Percentiles rank a stretch among this genome's conserved stretches.
Evolutionary conservation across 2,797 vertebrate genomes (phyloP).

Genomic region (Fundulus diaphanus): DNA sequence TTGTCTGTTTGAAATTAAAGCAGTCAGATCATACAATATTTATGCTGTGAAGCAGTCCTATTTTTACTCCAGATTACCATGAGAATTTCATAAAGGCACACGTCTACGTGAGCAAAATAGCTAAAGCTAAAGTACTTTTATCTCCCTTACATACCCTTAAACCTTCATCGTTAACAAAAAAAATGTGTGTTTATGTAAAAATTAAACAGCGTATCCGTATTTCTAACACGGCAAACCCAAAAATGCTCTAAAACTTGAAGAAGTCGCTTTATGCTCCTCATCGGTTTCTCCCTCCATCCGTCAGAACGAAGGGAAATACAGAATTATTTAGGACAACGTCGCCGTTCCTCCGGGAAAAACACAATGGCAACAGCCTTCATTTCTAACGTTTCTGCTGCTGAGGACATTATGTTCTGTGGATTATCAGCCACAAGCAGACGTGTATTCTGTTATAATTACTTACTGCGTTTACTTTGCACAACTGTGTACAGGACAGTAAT

Average conservation of each 20-base stretch:
- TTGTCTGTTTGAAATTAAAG: too few species aligned
- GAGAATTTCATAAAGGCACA: neutral
- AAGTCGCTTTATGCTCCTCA: neutral
- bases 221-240: neutral
- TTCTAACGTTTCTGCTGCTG: too few species aligned
- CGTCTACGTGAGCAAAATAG: neutral
- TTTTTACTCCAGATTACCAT: neutral
- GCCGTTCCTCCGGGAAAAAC: neutral
- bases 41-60: too few species aligned
- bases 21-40: too few species aligned
- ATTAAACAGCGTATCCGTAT: neutral
- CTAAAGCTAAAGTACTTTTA: neutral
- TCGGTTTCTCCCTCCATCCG: neutral
- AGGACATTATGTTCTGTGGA: neutral
- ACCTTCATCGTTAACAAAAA: neutral
- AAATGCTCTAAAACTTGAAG: neutral
- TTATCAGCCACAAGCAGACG: neutral
- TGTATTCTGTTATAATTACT: constrained; percentile 7
- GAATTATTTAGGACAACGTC: neutral
- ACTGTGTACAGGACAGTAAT: neutral
- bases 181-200: neutral
- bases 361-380: neutral
- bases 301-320: neutral
- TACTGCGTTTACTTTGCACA: neutral
- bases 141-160: neutral